phyloP scores from a whole-genome alignment of 2,888 invertebrate species.

The Lampropteryx suffumata region DNA sequence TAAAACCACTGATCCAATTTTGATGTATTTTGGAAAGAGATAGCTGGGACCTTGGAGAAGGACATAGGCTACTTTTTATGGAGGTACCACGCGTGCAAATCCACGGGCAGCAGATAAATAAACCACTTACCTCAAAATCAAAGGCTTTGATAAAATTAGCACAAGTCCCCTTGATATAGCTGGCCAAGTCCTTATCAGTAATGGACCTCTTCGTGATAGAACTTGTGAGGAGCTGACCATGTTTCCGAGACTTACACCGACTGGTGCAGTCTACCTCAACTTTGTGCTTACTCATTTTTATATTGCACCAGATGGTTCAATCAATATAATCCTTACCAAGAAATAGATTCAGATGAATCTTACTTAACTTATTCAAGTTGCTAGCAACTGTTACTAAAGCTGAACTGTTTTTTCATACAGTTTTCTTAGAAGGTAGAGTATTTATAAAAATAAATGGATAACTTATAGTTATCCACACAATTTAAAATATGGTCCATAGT shows the following conservation, averaged over 20 bases:
- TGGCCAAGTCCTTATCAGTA: conserved; percentile 81
- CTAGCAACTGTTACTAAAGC: neutral
- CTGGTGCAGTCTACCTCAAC: conserved; percentile 82
- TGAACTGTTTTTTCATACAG: neutral
- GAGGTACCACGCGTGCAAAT: too few relatives aligned
- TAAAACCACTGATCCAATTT: too few relatives aligned
- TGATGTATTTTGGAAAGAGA: too few relatives aligned
- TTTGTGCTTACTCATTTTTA: conserved; percentile 67
- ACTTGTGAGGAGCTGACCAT: conserved; percentile 84
- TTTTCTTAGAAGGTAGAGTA: neutral
- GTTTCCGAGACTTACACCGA: conserved; percentile 81
- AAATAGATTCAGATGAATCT: too few relatives aligned
- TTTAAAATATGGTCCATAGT: neutral
- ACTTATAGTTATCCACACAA: neutral
- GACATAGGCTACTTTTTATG: too few relatives aligned
- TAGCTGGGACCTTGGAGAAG: too few relatives aligned
- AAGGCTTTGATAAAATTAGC: conserved; percentile 83
- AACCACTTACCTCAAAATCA: conserved; percentile 79
- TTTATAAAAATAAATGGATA: neutral
- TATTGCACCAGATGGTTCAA: conserved; percentile 23
- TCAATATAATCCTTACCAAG: neutral
- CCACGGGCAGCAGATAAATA: too few relatives aligned
- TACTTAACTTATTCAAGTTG: too few relatives aligned
- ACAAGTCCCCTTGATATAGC: conserved; percentile 83
- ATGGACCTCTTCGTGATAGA: conserved; percentile 85